A percentile compares a stretch with the other conserved stretches of the same genome.
Conservation (phyloP, 2,113 vertebrate species). For the Machaerirhynchus nigripectus region DNA sequence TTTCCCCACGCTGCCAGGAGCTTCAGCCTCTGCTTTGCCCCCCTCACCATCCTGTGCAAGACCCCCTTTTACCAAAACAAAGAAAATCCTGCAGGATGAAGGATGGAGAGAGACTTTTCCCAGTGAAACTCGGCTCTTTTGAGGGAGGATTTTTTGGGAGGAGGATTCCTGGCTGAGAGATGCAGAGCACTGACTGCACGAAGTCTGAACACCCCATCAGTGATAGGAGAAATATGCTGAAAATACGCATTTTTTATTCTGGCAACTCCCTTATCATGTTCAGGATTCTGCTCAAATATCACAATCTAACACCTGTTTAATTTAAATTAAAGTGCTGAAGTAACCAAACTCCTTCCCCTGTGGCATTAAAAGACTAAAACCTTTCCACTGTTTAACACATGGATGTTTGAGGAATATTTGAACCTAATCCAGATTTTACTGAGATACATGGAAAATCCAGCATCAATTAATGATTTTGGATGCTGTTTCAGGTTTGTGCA, state of each 20-base stretch:
- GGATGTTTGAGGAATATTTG: constrained; percentile 49
- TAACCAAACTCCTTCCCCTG: background rate
- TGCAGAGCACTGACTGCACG: background rate
- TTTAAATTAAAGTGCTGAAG: background rate
- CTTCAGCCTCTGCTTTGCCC: background rate
- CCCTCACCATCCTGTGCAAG: fast-evolving
- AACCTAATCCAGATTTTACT: constrained; percentile 50
- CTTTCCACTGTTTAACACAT: constrained; percentile 15
- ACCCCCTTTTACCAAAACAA: background rate
- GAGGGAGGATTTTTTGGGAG: background rate
- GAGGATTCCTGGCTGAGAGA: background rate
- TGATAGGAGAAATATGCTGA: background rate
- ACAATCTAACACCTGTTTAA: background rate
- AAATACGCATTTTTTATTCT: background rate
- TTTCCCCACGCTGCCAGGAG: background rate
- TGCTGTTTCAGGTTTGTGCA: constrained; percentile 25
- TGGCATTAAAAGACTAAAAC: constrained; percentile 13
- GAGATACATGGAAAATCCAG: constrained; percentile 54
- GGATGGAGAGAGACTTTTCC: background rate
- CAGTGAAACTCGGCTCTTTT: background rate
- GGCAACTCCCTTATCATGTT: background rate
- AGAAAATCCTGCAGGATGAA: background rate
- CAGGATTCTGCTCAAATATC: background rate
- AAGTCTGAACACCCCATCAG: background rate
- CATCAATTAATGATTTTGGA: constrained; percentile 39